phyloP scores from a whole-genome alignment of 1,140 invertebrate species.

The Brachionus sp. region DNA sequence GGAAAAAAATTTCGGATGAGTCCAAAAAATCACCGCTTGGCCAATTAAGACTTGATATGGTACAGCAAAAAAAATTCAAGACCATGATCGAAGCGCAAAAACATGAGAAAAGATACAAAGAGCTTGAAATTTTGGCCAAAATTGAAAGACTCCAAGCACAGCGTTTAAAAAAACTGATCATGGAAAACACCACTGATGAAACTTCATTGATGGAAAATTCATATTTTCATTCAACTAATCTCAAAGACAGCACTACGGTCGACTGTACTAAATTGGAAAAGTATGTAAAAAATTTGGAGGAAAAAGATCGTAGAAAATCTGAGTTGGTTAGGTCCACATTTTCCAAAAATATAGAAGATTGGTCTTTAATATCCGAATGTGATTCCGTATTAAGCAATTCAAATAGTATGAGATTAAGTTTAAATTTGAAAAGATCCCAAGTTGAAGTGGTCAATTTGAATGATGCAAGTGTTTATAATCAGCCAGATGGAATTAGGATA shows the following conservation, averaged over 20 bases:
- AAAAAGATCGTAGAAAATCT: not conserved
- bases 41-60: not conserved
- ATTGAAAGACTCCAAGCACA: slow-evolving; percentile 25
- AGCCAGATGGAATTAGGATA: not conserved
- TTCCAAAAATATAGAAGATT: slow-evolving; percentile 21
- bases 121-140: slow-evolving; percentile 26
- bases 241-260: not conserved
- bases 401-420: not conserved
- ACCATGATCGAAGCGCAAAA: slow-evolving; percentile 39
- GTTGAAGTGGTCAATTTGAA: slow-evolving; percentile 44
- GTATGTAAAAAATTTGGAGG: not conserved
- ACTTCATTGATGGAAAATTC: not conserved
- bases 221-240: not conserved
- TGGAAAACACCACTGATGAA: not conserved
- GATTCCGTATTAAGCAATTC: not conserved
- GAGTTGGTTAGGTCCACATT: not conserved
- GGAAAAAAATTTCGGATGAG: not conserved
- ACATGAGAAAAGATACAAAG: slow-evolving; percentile 33
- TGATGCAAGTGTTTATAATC: not conserved
- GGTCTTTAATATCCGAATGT: slow-evolving; percentile 20
- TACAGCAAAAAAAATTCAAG: slow-evolving; percentile 36
- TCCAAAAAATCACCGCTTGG: slow-evolving; percentile 4
- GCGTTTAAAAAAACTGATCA: not conserved
- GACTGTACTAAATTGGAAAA: not conserved
- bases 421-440: not conserved